Conservation (phyloP, 2,888 invertebrate species). For the Acrobasis suavella region DNA sequence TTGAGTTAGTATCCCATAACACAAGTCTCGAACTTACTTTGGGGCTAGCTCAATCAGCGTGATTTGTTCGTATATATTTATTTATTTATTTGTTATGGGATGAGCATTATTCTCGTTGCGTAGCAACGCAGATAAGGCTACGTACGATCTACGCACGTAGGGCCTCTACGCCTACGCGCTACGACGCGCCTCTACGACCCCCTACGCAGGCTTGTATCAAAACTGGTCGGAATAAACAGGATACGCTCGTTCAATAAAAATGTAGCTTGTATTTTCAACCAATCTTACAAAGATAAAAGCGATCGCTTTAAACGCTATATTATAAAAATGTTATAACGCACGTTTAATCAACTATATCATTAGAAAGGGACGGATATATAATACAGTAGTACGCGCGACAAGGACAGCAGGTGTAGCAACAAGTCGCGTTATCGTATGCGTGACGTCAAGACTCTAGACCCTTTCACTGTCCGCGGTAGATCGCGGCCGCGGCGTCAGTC, state of each 20-base stretch:
- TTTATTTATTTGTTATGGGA: too few relatives aligned
- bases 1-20: too few relatives aligned
- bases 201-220: neutral
- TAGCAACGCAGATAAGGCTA: constrained; percentile 24
- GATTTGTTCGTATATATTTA: too few relatives aligned
- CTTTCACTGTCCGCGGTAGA: constrained; percentile 77
- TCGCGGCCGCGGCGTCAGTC: constrained; percentile 59
- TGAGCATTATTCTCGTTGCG: constrained; percentile 24
- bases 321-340: constrained; percentile 35
- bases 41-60: too few relatives aligned
- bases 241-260: neutral
- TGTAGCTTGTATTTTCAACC: neutral
- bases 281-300: constrained; percentile 3
- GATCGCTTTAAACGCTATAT: constrained; percentile 3
- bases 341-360: constrained; percentile 60
- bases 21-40: too few relatives aligned
- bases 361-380: constrained; percentile 62
- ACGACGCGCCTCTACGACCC: constrained; percentile 8
- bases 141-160: constrained; percentile 18
- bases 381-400: constrained; percentile 40
- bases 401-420: constrained; percentile 68
- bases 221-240: constrained; percentile 9
- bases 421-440: constrained; percentile 77
- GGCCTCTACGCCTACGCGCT: constrained; percentile 15
- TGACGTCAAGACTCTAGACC: constrained; percentile 79